A percentile compares a stretch with the other conserved stretches of the same genome.
Evolutionary conservation across 1,140 invertebrate genomes (phyloP).

Genomic region (Cydia splendana): DNA sequence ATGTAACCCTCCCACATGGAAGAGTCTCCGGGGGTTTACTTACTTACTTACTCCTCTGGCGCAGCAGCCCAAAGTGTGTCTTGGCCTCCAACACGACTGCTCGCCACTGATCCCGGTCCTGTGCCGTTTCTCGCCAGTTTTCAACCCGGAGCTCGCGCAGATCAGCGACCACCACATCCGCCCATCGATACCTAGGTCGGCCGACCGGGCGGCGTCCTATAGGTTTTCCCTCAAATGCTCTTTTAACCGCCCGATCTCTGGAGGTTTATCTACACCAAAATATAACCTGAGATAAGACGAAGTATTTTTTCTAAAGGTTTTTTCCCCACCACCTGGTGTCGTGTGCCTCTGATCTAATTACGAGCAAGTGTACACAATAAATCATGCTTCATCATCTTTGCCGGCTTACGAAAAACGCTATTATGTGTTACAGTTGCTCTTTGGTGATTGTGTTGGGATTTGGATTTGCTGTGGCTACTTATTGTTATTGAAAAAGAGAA

Average conservation of each 20-base stretch:
- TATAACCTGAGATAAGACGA: neutral
- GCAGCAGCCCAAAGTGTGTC: too few species aligned
- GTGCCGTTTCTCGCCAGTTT: too few species aligned
- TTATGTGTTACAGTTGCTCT: neutral
- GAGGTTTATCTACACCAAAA: neutral
- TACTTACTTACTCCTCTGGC: too few species aligned
- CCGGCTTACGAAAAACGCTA: neutral
- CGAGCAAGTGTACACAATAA: constrained; percentile 50
- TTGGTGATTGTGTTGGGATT: neutral
- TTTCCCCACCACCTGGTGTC: constrained; percentile 28
- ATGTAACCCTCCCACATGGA: neutral
- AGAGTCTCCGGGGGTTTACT: neutral
- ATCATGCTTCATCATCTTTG: constrained; percentile 64
- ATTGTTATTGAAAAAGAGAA: neutral
- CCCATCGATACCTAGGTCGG: too few species aligned
- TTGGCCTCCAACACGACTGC: too few species aligned
- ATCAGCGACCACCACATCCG: too few species aligned
- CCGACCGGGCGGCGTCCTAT: too few species aligned
- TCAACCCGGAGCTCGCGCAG: too few species aligned
- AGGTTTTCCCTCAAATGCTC: too few species aligned
- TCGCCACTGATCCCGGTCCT: too few species aligned
- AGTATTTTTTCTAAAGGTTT: constrained; percentile 20
- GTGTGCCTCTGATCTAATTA: constrained; percentile 55
- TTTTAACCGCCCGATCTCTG: too few species aligned
- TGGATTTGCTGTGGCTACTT: neutral